Percentiles rank a stretch among this genome's conserved stretches.
phyloP scores from a whole-genome alignment of 2,888 invertebrate genomes.

The Chloroclysta siterata region DNA sequence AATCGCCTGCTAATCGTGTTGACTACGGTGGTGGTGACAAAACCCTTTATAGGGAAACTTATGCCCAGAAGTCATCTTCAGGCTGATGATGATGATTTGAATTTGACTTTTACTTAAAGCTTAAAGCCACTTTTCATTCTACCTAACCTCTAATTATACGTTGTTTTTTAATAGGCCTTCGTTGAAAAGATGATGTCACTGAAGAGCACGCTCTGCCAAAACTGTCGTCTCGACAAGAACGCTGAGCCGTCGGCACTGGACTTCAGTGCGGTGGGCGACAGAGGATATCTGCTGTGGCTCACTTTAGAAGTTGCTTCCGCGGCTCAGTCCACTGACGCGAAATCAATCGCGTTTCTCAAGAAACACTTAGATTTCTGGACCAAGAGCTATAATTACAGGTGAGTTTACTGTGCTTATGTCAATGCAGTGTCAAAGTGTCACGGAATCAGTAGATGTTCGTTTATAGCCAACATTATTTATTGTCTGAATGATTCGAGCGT shows the following conservation, averaged over 20 bases:
- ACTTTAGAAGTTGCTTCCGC: slow-evolving; percentile 90
- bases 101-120: too few species aligned
- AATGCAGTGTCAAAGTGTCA: too few species aligned
- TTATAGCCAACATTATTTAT: too few species aligned
- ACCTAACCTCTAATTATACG: too few species aligned
- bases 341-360: slow-evolving; percentile 89
- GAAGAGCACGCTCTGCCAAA: slow-evolving; percentile 86
- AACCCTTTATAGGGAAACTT: too few species aligned
- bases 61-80: too few species aligned
- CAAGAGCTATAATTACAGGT: slow-evolving; percentile 89
- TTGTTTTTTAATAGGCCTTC: slow-evolving; percentile 63
- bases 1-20: too few species aligned
- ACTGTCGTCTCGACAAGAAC: slow-evolving; percentile 84
- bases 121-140: too few species aligned
- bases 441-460: too few species aligned
- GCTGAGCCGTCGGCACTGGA: slow-evolving; percentile 90
- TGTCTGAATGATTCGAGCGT: too few species aligned
- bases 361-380: slow-evolving; percentile 93
- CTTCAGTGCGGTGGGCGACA: slow-evolving; percentile 89
- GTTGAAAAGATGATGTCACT: slow-evolving; percentile 91
- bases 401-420: slow-evolving; percentile 22
- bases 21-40: too few species aligned
- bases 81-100: too few species aligned
- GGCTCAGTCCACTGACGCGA: slow-evolving; percentile 88
- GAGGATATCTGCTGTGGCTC: slow-evolving; percentile 90